Percentiles rank a stretch among this genome's conserved stretches.
phyloP scores from a whole-genome alignment of 2,113 vertebrate genomes.

The Oceanites oceanicus region DNA sequence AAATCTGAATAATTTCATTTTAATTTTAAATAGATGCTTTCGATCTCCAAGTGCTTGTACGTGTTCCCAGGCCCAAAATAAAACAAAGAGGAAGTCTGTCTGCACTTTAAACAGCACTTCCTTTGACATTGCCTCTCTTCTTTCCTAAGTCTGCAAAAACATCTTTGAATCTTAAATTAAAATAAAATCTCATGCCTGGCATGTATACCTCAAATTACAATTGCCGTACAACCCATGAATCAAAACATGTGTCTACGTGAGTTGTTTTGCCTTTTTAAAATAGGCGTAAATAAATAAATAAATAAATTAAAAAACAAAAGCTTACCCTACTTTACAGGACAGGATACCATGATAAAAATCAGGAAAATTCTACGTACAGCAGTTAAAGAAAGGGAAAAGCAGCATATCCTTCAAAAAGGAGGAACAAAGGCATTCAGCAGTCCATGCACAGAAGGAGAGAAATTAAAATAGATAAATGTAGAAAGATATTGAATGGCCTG shows the following conservation, averaged over 20 bases:
- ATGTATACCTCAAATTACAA: not conserved
- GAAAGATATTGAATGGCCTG: not conserved
- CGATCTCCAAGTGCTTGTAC: not conserved
- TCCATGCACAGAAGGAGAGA: not conserved
- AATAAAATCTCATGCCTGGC: not conserved
- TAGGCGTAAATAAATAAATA: not conserved
- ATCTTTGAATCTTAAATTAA: not conserved
- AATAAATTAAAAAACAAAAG: not conserved
- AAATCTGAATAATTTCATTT: not conserved
- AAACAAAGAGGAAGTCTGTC: constrained; percentile 1
- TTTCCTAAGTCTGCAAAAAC: not conserved
- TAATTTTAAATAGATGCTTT: not conserved
- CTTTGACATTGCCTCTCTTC: not conserved
- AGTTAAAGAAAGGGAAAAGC: not conserved
- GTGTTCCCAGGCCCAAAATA: constrained; percentile 2
- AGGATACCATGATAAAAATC: not conserved
- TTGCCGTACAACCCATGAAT: not conserved
- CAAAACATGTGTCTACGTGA: not conserved
- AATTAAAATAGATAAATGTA: not conserved
- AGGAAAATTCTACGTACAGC: not conserved
- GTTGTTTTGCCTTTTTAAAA: not conserved
- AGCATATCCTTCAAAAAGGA: not conserved
- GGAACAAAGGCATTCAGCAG: not conserved
- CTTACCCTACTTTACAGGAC: not conserved
- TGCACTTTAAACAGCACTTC: not conserved